phyloP scores from a whole-genome alignment of 2,797 vertebrate species.

The Falco naumanni region DNA sequence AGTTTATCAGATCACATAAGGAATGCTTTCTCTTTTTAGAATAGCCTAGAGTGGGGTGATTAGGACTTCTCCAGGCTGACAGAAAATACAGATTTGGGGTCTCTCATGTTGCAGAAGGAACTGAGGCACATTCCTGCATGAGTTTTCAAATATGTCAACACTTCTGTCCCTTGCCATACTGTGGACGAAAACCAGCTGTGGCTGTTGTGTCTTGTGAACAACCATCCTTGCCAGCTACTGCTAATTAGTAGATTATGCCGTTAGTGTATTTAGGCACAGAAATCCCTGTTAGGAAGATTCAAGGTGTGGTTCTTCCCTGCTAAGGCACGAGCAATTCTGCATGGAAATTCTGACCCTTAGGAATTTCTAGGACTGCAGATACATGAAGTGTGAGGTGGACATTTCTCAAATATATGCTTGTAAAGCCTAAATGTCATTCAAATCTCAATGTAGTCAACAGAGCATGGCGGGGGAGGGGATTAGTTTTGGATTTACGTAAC shows the following conservation, averaged over 20 bases:
- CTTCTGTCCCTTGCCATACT: background rate
- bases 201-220: background rate
- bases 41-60: rapidly evolving
- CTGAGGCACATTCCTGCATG: rapidly evolving
- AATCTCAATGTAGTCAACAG: background rate
- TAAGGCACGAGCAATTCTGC: background rate
- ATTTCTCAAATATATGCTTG: background rate
- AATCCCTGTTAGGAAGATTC: background rate
- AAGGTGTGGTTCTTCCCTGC: background rate
- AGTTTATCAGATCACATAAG: background rate
- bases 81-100: background rate
- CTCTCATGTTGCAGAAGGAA: background rate
- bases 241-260: background rate
- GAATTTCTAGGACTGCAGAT: background rate
- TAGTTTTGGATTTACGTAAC: background rate
- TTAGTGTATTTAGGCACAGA: background rate
- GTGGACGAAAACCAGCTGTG: background rate
- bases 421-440: background rate
- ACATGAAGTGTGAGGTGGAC: background rate
- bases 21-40: background rate
- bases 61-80: background rate
- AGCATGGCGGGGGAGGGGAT: background rate
- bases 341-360: background rate
- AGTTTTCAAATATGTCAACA: background rate
- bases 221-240: background rate